phyloP scores from a whole-genome alignment of 2,113 vertebrate species.

The Nanorana parkeri region DNA sequence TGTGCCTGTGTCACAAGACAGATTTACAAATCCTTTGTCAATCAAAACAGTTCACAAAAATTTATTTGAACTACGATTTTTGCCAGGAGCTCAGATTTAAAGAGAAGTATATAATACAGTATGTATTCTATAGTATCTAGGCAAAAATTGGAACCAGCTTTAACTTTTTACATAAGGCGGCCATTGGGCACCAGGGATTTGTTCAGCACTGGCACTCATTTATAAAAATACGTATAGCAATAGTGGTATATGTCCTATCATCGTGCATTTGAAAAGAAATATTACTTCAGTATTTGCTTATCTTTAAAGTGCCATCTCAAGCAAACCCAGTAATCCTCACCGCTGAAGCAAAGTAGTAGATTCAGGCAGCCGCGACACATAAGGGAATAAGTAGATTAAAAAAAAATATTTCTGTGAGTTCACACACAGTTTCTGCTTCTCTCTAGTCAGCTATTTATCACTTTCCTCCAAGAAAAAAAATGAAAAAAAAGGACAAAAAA shows the following conservation, averaged over 20 bases:
- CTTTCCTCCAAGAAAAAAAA: conserved; percentile 72
- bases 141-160: too few species aligned
- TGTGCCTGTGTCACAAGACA: too few species aligned
- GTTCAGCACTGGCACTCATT: too few species aligned
- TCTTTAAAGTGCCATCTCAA: conserved; percentile 7
- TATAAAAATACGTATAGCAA: neutral
- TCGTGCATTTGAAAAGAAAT: neutral
- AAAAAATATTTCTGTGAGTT: conserved; percentile 69
- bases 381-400: conserved; percentile 43
- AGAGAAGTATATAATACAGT: too few species aligned
- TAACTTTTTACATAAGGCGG: too few species aligned
- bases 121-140: too few species aligned
- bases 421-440: conserved; percentile 81
- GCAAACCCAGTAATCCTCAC: conserved; percentile 10
- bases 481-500: conserved; percentile 61
- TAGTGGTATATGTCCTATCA: neutral
- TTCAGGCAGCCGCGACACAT: conserved; percentile 27
- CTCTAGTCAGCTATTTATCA: conserved; percentile 83
- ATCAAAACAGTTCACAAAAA: too few species aligned
- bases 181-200: too few species aligned
- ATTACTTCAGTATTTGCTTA: too few species aligned
- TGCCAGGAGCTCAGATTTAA: too few species aligned
- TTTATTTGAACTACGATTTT: too few species aligned
- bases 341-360: conserved; percentile 28
- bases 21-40: too few species aligned